phyloP scores from a whole-genome alignment of 2,888 invertebrate species.

The Drosophila mimica region DNA sequence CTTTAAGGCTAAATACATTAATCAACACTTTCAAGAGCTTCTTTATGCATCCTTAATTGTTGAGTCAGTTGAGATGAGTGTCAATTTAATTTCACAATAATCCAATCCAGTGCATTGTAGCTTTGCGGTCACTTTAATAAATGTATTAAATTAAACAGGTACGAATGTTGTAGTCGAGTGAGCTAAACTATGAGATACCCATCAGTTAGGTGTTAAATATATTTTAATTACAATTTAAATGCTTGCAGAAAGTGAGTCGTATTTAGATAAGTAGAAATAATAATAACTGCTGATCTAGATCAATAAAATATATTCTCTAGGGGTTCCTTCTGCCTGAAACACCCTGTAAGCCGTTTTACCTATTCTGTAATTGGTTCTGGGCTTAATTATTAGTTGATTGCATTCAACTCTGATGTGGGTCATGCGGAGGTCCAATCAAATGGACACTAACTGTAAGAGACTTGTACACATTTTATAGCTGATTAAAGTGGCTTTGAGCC shows the following conservation, averaged over 20 bases:
- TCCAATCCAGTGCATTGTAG: background rate
- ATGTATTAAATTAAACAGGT: background rate
- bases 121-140: background rate
- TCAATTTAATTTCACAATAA: background rate
- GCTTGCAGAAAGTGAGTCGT: too few species aligned
- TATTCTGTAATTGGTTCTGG: background rate
- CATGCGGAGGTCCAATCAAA: conserved; percentile 47
- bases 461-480: conserved; percentile 46
- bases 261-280: too few species aligned
- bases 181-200: background rate
- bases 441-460: conserved; percentile 50
- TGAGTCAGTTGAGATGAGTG: background rate
- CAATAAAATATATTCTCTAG: background rate
- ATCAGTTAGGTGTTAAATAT: background rate
- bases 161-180: background rate
- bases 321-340: background rate
- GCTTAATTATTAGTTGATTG: conserved; percentile 20
- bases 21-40: background rate
- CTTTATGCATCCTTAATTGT: background rate
- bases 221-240: background rate
- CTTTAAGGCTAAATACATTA: background rate
- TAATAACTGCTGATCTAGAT: background rate
- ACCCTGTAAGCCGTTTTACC: background rate
- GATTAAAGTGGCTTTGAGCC: conserved; percentile 78
- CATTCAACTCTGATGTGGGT: conserved; percentile 9